These are phyloP conservation scores for Sialia sialis DNA, from an alignment of 2,113 vertebrate genomes.

Conservation along the genomic window DNA sequence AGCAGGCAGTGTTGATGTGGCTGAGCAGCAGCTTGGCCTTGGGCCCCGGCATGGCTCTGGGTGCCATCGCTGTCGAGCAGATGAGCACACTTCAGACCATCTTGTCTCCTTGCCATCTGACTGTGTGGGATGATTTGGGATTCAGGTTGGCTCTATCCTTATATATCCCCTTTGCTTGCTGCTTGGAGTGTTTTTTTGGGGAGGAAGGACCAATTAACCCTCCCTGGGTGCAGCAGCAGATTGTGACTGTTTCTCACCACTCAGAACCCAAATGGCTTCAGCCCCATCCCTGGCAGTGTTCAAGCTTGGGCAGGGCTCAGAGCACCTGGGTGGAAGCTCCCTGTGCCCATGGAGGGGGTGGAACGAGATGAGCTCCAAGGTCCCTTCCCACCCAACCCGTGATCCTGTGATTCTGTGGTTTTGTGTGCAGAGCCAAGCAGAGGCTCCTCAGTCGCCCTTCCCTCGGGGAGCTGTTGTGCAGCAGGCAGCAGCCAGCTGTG, in stretches of 20 bases:
- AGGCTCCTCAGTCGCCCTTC: neutral
- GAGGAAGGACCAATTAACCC: neutral
- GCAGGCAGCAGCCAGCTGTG: constrained; percentile 9
- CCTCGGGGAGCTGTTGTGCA: neutral
- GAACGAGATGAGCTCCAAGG: neutral
- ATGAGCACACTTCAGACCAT: accelerated
- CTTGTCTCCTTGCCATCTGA: accelerated
- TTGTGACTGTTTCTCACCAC: accelerated
- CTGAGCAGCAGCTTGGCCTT: neutral
- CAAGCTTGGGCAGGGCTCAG: neutral
- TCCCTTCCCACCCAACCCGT: neutral
- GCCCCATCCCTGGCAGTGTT: neutral
- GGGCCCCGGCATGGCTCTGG: accelerated
- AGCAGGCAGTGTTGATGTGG: neutral
- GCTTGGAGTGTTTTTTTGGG: neutral
- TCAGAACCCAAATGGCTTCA: neutral
- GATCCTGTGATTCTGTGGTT: neutral
- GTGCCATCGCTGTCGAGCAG: accelerated
- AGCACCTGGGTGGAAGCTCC: neutral
- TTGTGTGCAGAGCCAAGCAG: neutral
- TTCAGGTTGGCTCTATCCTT: neutral
- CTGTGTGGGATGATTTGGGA: neutral
- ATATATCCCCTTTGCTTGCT: neutral
- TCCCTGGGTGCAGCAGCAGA: neutral
- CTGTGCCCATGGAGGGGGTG: neutral